Evolutionary conservation across 1,140 invertebrate genomes (phyloP), one percentile per base, ranked within the genome.

Genomic region (Nasonia longicornis): DNA sequence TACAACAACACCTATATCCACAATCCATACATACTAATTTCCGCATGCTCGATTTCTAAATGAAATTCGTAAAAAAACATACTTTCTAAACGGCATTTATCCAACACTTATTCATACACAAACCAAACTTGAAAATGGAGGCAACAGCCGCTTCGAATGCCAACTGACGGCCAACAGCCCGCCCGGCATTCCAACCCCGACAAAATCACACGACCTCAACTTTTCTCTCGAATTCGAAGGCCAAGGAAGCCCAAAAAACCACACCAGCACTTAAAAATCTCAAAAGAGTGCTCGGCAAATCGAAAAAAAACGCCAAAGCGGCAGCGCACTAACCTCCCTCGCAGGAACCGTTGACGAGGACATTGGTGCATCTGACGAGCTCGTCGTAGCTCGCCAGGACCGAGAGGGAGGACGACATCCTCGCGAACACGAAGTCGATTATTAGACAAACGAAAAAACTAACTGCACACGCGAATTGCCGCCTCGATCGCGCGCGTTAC

Each of bases 291-390:
- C 8, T 52, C 12, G 48, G 48, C 48, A 16, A 52, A 52, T 52
- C 12, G 48, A 52, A 52, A 52, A 52, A 52, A 16, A 26, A 22
- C n/a, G 63, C 10, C 20, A 66, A 66, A 26, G 63, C 20, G 26
- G 63, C 63, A 29, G 3, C 77, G 3, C 77, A 84, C 86, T 85
- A 86, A 95, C 94, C 93, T 92, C 94, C 93, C 89, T 95, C 94
- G 31, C 93, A 92, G 1, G 92, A 91, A 83, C 93, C 94, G 84
- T 94, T 93, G 77, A 93, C 91, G 16, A 95, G 88, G 72, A 94
- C 92, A 84, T 92, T 92, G 80, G 93, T 93, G 85, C 94, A 94
- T 81, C 94, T 92, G 85, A 94, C 92, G 81, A 95, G 89, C 90
- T 95, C 94, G 87, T 95, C 94, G 86, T 94, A 93, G 69, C 89